Evolutionary conservation across 2,113 vertebrate genomes (phyloP).

Genomic region (Labrus mixtus): DNA sequence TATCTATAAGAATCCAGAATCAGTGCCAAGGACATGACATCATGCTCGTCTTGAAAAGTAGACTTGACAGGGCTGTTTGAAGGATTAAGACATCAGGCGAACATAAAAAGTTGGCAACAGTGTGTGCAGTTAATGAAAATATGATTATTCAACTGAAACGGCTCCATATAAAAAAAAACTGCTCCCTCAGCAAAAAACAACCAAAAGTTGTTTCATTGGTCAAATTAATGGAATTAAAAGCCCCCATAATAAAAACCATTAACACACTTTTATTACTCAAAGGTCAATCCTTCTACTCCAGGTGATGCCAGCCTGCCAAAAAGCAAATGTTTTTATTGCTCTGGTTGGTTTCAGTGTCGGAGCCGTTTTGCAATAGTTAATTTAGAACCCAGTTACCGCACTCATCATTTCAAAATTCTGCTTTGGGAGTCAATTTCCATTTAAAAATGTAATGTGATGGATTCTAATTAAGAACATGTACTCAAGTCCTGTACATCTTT

Average conservation of each 20-base stretch:
- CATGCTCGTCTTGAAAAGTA: not conserved
- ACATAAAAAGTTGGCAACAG: not conserved
- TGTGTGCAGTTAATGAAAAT: not conserved
- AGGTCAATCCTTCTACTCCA: constrained; percentile 3
- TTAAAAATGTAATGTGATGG: not conserved
- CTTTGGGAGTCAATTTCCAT: not conserved
- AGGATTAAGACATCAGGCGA: not conserved
- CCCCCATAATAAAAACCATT: constrained; percentile 18
- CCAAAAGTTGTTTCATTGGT: not conserved
- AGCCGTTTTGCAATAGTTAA: too few species aligned
- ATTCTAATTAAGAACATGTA: too few species aligned
- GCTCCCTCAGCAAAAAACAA: not conserved
- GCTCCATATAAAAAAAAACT: constrained; percentile 6
- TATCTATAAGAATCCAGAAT: not conserved
- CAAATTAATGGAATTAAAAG: constrained; percentile 10
- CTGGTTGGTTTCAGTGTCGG: not conserved
- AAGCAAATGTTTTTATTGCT: not conserved
- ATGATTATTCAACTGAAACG: constrained; percentile 32
- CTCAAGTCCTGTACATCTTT: too few species aligned
- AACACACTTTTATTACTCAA: constrained; percentile 8
- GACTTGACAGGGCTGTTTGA: not conserved
- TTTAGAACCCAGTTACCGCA: not conserved
- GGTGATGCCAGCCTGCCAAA: not conserved
- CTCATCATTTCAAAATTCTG: not conserved
- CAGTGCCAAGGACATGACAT: not conserved